Base-by-base conservation (phyloP, 1,140 invertebrate species). In the Plodia interpunctella region DNA sequence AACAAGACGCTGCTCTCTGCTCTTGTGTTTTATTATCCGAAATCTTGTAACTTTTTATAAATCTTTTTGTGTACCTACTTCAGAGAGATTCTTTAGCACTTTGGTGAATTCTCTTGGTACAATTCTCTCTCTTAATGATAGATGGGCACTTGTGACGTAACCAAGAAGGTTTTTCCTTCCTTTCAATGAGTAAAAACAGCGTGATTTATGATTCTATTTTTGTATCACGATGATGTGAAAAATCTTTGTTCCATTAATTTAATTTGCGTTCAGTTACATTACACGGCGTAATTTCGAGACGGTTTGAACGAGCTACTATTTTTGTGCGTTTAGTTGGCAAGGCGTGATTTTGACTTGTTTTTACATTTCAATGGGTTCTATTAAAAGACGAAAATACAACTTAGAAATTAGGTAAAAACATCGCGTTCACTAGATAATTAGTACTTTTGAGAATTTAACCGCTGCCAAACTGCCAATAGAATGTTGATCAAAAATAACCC, bases 211-310 rank as follows among this genome's bases (percentile, higher is more conserved):
- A 21, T 25, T 25, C 5, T 1, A 10, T 20, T 53, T 53, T 53
- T 53, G 51, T 53, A 11, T n/a, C 5, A 25, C 17, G 51, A 53
- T 53, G 51, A 53, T 53, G 28, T 25, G 51, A n/a, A 53, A 53
- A 53, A n/a, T n/a, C 51, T 25, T 25, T 25, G 51, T 53, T 21
- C 19, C 51, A 28, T 53, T 25, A 53, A 44, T 53, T 53, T 53
- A 53, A 53, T 53, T 53, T 53, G 20, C 38, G 38, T 44, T 44
- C 15, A 44, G 38, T 44, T 20, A 51, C 20, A 9, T 25, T 25
- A 25, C 21, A 25, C 4, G 10, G 9, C 49, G 49, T 20, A 15
- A 44, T 51, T 49, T 19, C 5, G 3, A n/a, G n/a, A 25, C 1
- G 10, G 49, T n/a, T 51, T 3, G 21, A 25, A 25, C 2, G 6